Evolutionary conservation across 2,888 invertebrate species (phyloP).

Genomic region (Epinotia bilunana): DNA sequence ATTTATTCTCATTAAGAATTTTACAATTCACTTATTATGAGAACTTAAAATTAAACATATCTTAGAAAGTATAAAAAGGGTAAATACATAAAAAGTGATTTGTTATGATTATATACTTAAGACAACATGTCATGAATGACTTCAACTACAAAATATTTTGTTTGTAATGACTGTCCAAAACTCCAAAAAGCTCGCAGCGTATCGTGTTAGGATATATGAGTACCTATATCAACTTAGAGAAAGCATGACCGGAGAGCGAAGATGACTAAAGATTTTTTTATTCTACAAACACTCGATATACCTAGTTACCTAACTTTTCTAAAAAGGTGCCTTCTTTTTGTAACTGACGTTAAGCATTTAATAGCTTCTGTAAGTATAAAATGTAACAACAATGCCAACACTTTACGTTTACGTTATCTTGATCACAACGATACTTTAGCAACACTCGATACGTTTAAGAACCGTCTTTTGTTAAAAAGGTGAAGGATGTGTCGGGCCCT

Average conservation of each 20-base stretch:
- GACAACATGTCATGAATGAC: no score
- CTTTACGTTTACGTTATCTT: constrained; percentile 61
- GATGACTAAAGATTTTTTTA: constrained; percentile 4
- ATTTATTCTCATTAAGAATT: no score
- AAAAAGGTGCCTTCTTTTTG: constrained; percentile 32
- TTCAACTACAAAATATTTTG: no score
- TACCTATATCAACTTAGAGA: neutral
- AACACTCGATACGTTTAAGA: constrained; percentile 72
- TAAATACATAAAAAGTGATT: no score
- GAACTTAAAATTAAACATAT: no score
- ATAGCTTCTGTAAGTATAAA: constrained; percentile 47
- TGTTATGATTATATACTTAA: no score
- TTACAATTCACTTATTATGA: no score
- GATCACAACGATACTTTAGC: constrained; percentile 65
- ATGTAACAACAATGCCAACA: constrained; percentile 62
- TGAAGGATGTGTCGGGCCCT: constrained; percentile 51
- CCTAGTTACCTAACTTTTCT: neutral
- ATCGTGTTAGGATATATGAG: no score
- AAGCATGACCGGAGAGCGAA: neutral
- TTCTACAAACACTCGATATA: neutral
- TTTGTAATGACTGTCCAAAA: no score
- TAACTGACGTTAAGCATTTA: constrained; percentile 32
- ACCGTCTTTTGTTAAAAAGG: constrained; percentile 54
- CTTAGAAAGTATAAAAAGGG: no score
- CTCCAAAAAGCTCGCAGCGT: no score